Evolutionary conservation across 2,797 vertebrate genomes (phyloP).

Genomic region (Lepilemur ruficaudatus): DNA sequence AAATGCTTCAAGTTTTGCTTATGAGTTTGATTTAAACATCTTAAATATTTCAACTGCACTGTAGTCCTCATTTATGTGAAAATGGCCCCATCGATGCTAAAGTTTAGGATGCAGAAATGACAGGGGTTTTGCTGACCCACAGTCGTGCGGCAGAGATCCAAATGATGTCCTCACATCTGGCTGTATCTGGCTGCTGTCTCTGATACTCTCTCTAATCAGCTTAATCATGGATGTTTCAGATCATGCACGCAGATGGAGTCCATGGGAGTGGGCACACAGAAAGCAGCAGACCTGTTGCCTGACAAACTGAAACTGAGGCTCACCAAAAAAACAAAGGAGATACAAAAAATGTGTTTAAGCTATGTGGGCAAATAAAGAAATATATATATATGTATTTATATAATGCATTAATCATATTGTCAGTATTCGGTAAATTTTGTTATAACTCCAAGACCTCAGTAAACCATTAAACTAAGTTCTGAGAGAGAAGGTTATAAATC

Average conservation of each 20-base stretch:
- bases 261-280: not conserved
- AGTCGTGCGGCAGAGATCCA: fast-evolving
- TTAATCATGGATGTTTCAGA: not conserved
- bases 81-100: fast-evolving
- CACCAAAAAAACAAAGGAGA: not conserved
- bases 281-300: not conserved
- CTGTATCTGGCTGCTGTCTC: not conserved
- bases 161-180: not conserved
- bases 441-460: not conserved
- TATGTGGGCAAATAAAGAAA: too few species aligned
- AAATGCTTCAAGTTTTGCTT: not conserved
- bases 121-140: not conserved
- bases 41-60: not conserved
- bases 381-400: too few species aligned
- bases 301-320: not conserved
- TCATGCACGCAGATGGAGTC: too few species aligned
- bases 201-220: too few species aligned
- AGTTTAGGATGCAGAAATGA: not conserved
- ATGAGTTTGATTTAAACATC: not conserved
- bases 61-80: not conserved
- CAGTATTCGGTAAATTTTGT: not conserved
- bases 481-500: not conserved
- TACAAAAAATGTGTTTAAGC: not conserved
- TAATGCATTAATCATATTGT: not conserved
- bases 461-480: not conserved